Evolutionary conservation across 2,888 invertebrate species (phyloP), one percentile per base, ranked within the genome.

Genomic region (Congeria kusceri): DNA sequence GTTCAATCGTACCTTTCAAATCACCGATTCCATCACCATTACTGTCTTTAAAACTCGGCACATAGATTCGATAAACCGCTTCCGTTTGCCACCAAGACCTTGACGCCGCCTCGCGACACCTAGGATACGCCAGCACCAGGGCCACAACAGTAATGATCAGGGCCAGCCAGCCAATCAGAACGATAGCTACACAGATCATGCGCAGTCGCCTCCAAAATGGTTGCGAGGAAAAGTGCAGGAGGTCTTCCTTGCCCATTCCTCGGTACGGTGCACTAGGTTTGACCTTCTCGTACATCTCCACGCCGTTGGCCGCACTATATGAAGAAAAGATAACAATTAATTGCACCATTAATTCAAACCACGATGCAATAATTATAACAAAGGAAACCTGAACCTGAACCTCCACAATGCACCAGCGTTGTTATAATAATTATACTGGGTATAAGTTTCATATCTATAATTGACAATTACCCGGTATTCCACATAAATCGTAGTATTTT

Each of bases 241-340:
- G 87, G 46, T 93, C 92, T 46, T 93, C 92, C 74, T 92, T 93
- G 28, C 90, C 90, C 93, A 93, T 92, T 5, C 92, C 92, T 11
- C 90, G 82, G 81, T 86, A 89, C 4, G 88, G 88, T 5, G 3
- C 11, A 15, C 39, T 39, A 11, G 39, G 39, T 11, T 15, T 39
- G 39, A 39, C 39, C 39, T 39, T 39, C 39, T 39, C 39, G 15
- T 13, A 39, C 39, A 7, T 15, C 3, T 13, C 1, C 15, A 5
- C 39, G 39, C 39, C 39, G 11, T 39, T 39, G 39, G 39, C 39
- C 39, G 9, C 39, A 39, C 39, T 39, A 1, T 39, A 39, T 11
- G 11, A 15, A 7, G 39, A 15, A 39, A 39, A 39, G 3, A 9
- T 13, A 39, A 39, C 32, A 32, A 4, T 32, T 4, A 32, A 32